Percentiles rank a stretch among this genome's conserved stretches.
These are phyloP conservation scores for Heliconius congener DNA, from an alignment of 1,140 invertebrate genomes.

Conservation along the genomic window DNA sequence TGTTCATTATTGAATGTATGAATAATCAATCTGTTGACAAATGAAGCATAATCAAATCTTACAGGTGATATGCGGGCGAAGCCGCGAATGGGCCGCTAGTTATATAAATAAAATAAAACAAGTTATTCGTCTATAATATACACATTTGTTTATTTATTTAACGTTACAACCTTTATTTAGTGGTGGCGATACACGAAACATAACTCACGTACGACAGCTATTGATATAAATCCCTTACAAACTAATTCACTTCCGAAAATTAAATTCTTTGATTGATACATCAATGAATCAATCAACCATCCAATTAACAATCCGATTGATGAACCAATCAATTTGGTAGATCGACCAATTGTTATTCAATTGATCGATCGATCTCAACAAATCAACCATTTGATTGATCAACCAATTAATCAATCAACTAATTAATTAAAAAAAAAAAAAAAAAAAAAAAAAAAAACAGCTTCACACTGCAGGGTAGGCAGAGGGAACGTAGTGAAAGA, in stretches of 20 bases:
- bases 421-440: no score
- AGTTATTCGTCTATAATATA: conserved; percentile 54
- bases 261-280: background rate
- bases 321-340: background rate
- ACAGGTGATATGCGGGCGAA: no score
- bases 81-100: no score
- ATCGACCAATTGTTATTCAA: background rate
- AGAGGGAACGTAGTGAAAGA: no score
- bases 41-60: no score
- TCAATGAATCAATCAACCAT: background rate
- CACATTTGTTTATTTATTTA: conserved; percentile 52
- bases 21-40: no score
- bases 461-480: no score
- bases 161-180: conserved; percentile 45
- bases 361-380: background rate
- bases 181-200: conserved; percentile 34
- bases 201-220: conserved; percentile 27
- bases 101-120: conserved; percentile 39
- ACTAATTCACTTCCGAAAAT: background rate
- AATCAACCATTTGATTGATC: no score
- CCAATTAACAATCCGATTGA: no score
- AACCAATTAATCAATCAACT: no score
- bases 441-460: no score
- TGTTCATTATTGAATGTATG: no score
- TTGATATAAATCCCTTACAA: conserved; percentile 18